Evolutionary conservation across 2,113 vertebrate species (phyloP).

Genomic region (Helogale parvula): DNA sequence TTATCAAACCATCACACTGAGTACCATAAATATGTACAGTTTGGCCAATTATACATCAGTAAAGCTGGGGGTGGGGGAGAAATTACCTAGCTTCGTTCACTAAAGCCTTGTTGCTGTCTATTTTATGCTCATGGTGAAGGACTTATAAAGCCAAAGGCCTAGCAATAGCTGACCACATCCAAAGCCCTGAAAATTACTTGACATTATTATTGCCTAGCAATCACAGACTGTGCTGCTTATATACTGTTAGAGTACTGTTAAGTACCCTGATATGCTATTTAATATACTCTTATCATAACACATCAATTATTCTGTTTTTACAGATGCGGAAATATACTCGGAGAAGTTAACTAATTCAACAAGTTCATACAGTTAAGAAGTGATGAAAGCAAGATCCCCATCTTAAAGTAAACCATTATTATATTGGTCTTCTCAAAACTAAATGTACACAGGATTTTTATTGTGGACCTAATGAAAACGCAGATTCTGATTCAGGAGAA

Average conservation of each 20-base stretch:
- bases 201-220: conserved; percentile 17
- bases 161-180: neutral
- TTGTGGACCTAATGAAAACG: neutral
- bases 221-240: neutral
- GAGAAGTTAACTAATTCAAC: neutral
- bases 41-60: neutral
- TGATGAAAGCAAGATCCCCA: neutral
- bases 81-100: neutral
- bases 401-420: neutral
- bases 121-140: neutral
- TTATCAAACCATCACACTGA: neutral
- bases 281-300: neutral
- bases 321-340: neutral
- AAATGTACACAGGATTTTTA: neutral
- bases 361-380: neutral
- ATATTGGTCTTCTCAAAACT: neutral
- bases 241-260: neutral
- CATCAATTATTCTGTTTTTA: neutral
- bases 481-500: neutral
- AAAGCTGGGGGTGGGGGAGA: neutral
- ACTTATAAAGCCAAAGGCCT: neutral
- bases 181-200: conserved; percentile 32
- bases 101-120: neutral
- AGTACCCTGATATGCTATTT: conserved; percentile 1
- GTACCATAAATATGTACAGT: neutral